Evolutionary conservation across 2,113 vertebrate species (phyloP), one percentile per base, ranked within the genome.

Genomic region (Tylochromis polylepis): DNA sequence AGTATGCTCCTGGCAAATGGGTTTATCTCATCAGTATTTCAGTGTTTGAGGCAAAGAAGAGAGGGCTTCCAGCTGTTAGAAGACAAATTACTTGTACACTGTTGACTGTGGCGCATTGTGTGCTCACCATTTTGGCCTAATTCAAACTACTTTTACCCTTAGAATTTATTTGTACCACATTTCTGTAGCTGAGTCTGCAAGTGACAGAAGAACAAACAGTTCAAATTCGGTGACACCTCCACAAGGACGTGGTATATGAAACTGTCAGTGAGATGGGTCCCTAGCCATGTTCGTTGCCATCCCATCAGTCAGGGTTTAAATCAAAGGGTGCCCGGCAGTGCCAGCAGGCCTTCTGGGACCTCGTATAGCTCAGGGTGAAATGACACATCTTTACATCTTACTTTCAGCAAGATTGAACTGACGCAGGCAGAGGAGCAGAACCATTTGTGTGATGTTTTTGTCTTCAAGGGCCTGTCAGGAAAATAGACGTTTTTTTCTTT

Each of bases 301-400:
- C 89, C 93, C 89, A 94, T 96, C 92, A 93, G 91, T 95, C 95
- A 96, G 41, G 79, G 94, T 95, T 95, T 95, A 93, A 87, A 93
- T 89, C 88, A 83, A 83, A 75, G 84, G 89, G 88, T 79, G 58
- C 84, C 83, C 6, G 58, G 85, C 86, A 85, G 83, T 84, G 77
- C 43, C 43, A 41, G 85, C 41, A 79, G 75, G 18, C 85, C 94
- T 90, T 81, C 58, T 85, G 94, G 93, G 94, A 95, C 75, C 65
- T 34, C 7, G 82, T 83, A 58, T 57, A 93, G 93, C 93, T 94
- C 85, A 79, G 91, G 89, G 93, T 93, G 92, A 95, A 92, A 91
- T 95, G 92, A 95, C 94, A 93, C 86, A 79, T 91, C 93, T 92
- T 94, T 95, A 95, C 94, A 91, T 94, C 89, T 92, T 94, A 93